Evolutionary conservation across 2,888 invertebrate genomes (phyloP), one percentile per base, ranked within the genome.

Genomic region (Hydrotaea diabolus): DNA sequence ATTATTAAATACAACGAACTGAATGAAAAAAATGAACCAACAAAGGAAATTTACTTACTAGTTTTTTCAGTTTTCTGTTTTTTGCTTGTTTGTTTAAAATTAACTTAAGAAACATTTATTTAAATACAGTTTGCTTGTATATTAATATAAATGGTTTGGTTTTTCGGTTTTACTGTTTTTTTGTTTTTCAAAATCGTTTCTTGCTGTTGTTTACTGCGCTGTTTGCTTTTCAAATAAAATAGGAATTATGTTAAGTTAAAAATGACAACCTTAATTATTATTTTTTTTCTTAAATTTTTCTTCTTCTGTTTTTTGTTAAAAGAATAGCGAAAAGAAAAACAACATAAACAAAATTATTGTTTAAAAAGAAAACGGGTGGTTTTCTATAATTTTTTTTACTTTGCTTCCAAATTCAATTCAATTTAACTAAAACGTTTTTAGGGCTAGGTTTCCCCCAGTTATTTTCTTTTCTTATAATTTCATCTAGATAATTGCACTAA

Each of bases 111-210:
- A 4, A 4, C 49, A n/a, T 49, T 49, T 49, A 49, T 49, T 49
- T 49, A n/a, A 49, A n/a, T n/a, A 49, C 46, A 49, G 26, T 75
- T 73, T 55, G 57, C 46, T 11, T 39, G 26, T 57, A 73, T 53
- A 36, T 8, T 55, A 53, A 71, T 72, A 80, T 80, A 85, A 69
- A 85, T 83, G 43, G 83, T 87, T 72, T 86, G 82, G 31, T 87
- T 88, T n/a, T n/a, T n/a, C n/a, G n/a, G n/a, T n/a, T n/a, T n/a
- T n/a, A n/a, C n/a, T n/a, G n/a, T n/a, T n/a, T n/a, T n/a, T n/a
- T n/a, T 88, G 87, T 88, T 88, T 31, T 89, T 89, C 49, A 88
- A 89, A 89, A 88, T 89, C 87, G 89, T 89, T 55, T 74, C 55
- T 78, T 77, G 85, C 73, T 85, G 79, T 86, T 75, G 57, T 46